Evolutionary conservation across 1,140 invertebrate genomes (phyloP).

Genomic region (Lepidurus packardi): DNA sequence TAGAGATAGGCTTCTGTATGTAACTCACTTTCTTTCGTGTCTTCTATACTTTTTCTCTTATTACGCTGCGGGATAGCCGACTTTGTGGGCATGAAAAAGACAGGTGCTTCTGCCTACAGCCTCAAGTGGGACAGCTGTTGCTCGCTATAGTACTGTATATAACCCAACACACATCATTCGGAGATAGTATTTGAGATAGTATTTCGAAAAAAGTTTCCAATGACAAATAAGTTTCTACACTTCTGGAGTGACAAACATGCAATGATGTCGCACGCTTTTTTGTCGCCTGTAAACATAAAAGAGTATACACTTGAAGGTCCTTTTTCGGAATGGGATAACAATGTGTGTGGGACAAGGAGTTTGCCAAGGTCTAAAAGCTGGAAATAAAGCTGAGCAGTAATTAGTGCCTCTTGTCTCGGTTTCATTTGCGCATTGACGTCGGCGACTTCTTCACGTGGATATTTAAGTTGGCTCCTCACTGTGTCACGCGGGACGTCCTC

Average conservation of each 20-base stretch:
- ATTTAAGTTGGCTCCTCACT: constrained; percentile 5
- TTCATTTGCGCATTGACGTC: background rate
- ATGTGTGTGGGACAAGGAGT: background rate
- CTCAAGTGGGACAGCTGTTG: background rate
- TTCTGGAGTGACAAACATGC: too few relatives aligned
- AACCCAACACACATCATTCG: too few relatives aligned
- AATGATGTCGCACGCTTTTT: too few relatives aligned
- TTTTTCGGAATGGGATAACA: background rate
- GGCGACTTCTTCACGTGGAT: constrained; percentile 6
- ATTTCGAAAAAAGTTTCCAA: too few relatives aligned
- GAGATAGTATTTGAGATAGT: too few relatives aligned
- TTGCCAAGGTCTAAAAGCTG: background rate
- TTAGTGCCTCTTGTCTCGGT: background rate
- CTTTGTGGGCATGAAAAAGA: background rate
- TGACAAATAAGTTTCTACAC: too few relatives aligned
- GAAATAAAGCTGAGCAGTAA: constrained; percentile 18
- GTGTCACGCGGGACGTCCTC: constrained; percentile 1
- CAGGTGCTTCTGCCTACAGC: background rate
- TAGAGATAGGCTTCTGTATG: too few relatives aligned
- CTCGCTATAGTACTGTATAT: background rate
- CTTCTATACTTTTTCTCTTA: background rate
- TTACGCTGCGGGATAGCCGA: background rate
- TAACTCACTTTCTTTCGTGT: background rate
- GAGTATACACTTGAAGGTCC: too few relatives aligned
- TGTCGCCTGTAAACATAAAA: too few relatives aligned